Evolutionary conservation across 2,888 invertebrate species (phyloP), one percentile per base, ranked within the genome.

Genomic region (Mythimna vitellina): DNA sequence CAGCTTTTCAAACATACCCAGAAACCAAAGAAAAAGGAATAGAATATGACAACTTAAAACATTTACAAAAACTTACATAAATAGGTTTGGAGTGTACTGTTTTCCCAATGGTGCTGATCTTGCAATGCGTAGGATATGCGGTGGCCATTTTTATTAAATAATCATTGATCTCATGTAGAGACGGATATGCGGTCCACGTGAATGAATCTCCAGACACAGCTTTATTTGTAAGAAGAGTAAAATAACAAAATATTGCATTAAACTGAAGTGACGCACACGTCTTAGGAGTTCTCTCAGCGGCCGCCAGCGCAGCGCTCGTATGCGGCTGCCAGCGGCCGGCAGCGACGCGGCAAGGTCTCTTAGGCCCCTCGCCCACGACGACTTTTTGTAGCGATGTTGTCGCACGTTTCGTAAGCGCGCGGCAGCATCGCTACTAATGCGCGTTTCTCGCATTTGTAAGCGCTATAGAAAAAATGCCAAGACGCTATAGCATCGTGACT

Each of bases 121-220:
- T 60, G 54, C 80, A 80, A 49, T 70, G 32, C 5, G 32, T 14
- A 3, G 76, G 46, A 32, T 67, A 71, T 1, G 35, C 53, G 10
- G 46, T 7, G 3, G 63, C 54, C 1, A 81, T 29, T 12, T 49
- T 71, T 10, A 10, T 25, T 49, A 79, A 76, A 53, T 76, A 79
- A 10, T 53, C 53, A 42, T 66, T 54, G 53, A 79, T 54, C 1
- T 81, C 81, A 7, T 6, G 38, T 1, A 81, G 35, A 1, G 32
- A 7, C 1, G 79, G 79, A 29, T 66, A 79, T 20, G 10, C 29
- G 5, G n/a, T 70, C 79, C 79, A 79, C 6, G 65, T 76, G 10
- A 78, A 80, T 3, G 63, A 17, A 53, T 76, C 64, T 20, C 64
- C 66, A 17, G 63, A 46, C 14, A 60, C n/a, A 57, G 64, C 79